These are phyloP conservation scores for Poecilia picta DNA, from an alignment of 2,797 vertebrate genomes.

Conservation along the genomic window DNA sequence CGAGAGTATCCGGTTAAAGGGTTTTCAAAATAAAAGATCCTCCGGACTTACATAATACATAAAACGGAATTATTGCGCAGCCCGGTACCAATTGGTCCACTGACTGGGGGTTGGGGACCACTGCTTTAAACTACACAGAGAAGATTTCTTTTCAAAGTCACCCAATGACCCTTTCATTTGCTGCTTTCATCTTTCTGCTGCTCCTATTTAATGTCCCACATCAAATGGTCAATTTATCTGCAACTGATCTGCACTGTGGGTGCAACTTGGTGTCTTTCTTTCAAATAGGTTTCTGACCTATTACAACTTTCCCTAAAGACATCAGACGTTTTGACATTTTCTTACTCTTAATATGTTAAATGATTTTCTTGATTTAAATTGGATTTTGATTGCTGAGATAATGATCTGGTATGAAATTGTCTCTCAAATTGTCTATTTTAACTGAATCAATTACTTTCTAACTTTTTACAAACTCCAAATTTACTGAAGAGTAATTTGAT, in stretches of 20 bases:
- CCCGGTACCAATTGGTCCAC: too few relatives aligned
- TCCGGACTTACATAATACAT: too few relatives aligned
- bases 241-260: constrained; percentile 8
- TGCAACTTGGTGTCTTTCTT: neutral
- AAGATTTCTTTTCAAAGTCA: constrained; percentile 10
- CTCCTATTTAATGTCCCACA: constrained; percentile 2
- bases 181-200: constrained; percentile 31
- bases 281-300: neutral
- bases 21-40: too few relatives aligned
- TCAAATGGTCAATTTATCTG: constrained; percentile 18
- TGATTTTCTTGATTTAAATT: neutral
- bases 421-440: neutral
- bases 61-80: too few relatives aligned
- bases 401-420: neutral
- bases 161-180: neutral
- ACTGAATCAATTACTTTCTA: neutral
- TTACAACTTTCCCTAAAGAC: neutral
- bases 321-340: neutral
- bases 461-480: neutral
- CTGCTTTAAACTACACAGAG: neutral
- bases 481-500: neutral
- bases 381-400: neutral
- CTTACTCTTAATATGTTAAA: neutral
- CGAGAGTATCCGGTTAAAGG: too few relatives aligned
- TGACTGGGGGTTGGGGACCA: too few relatives aligned